Percentiles rank a stretch among this genome's conserved stretches.
Conservation (phyloP, 2,113 vertebrate species). For the Choloepus hoffmanni region DNA sequence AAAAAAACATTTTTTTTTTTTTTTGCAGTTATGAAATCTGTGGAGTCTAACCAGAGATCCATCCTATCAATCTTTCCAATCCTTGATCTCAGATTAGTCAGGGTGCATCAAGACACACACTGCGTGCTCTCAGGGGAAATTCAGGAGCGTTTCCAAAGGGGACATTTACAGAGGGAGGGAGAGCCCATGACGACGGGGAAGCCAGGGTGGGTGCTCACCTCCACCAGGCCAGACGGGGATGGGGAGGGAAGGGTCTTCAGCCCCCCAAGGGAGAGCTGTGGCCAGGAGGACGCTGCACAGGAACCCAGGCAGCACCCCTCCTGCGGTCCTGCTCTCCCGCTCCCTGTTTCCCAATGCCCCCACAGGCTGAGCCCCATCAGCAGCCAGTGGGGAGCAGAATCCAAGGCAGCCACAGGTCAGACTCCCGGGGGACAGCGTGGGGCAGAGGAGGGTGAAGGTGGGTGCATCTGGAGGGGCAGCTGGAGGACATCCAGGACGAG, state of each 20-base stretch:
- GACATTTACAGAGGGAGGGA: background rate
- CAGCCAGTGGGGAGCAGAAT: background rate
- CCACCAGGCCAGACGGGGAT: no score
- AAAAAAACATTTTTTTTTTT: no score
- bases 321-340: no score
- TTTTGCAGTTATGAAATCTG: background rate
- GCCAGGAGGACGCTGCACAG: background rate
- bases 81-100: background rate
- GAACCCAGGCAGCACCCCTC: background rate
- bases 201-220: slow-evolving; percentile 16
- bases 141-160: background rate
- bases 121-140: background rate
- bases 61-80: rapidly evolving
- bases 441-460: background rate
- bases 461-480: rapidly evolving
- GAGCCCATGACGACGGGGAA: background rate
- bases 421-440: rapidly evolving
- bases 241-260: background rate
- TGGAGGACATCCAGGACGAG: background rate
- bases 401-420: background rate
- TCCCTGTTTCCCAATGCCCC: no score
- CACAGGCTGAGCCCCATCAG: background rate
- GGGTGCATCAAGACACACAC: background rate
- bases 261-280: background rate
- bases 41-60: background rate